A percentile compares a stretch with the other conserved stretches of the same genome.
phyloP scores from a whole-genome alignment of 2,888 invertebrate genomes.

The Drosophila ezoana region DNA sequence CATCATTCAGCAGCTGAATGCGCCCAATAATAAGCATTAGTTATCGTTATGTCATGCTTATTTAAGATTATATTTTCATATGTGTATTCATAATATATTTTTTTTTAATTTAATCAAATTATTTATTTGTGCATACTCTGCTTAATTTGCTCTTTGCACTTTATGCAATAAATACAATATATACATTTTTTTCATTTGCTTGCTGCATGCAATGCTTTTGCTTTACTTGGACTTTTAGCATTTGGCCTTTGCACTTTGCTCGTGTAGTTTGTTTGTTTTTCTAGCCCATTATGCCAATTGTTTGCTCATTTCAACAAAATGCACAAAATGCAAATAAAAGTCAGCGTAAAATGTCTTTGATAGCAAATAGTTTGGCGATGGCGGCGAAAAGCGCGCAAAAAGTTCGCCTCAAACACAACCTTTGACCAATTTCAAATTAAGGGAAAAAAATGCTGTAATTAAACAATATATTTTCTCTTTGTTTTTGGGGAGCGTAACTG shows the following conservation, averaged over 20 bases:
- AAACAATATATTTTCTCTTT: conserved; percentile 14
- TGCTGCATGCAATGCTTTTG: conserved; percentile 34
- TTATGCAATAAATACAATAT: conserved; percentile 36
- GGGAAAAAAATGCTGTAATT: conserved; percentile 7
- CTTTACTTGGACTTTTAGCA: conserved; percentile 26
- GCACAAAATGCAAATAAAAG: conserved; percentile 70
- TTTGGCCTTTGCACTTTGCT: conserved; percentile 24
- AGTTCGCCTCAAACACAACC: conserved; percentile 37
- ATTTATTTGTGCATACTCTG: conserved; percentile 28
- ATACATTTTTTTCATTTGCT: conserved; percentile 4
- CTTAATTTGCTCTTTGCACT: conserved; percentile 28
- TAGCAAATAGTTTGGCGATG: conserved; percentile 41
- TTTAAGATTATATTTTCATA: conserved; percentile 7
- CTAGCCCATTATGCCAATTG: conserved; percentile 67
- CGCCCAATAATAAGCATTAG: conserved; percentile 14
- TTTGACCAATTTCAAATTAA: conserved; percentile 34
- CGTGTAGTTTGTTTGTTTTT: conserved; percentile 18
- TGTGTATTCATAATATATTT: not conserved
- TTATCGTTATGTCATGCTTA: conserved; percentile 37
- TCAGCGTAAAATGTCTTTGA: conserved; percentile 67
- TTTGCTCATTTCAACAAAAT: conserved; percentile 69
- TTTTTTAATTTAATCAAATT: conserved; percentile 20
- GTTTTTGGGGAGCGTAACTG: conserved; percentile 29
- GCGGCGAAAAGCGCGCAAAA: conserved; percentile 61
- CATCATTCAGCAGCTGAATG: not conserved